Percentiles rank a stretch among this genome's conserved stretches.
These are phyloP conservation scores for Cyphomyrus discorhynchus DNA, from an alignment of 2,113 vertebrate species.

Conservation along the genomic window DNA sequence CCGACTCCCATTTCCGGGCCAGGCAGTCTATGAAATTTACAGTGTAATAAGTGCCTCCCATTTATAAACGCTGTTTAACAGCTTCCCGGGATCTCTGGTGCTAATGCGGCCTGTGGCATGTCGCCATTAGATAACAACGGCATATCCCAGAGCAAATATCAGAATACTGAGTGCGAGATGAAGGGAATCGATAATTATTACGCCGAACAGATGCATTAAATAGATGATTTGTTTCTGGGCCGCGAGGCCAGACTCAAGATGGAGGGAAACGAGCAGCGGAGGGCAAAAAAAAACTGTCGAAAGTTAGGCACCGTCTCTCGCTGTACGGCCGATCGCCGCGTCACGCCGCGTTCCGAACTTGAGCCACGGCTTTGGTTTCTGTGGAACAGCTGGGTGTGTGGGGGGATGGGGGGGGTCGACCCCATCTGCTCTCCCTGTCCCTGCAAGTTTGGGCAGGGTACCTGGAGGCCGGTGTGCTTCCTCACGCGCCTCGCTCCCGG, in stretches of 20 bases:
- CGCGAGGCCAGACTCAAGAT: constrained; percentile 8
- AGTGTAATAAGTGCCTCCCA: constrained; percentile 52
- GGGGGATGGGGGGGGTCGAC: background rate
- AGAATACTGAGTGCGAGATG: constrained; percentile 22
- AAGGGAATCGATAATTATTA: constrained; percentile 39
- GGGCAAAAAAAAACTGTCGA: background rate
- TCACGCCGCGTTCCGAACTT: background rate
- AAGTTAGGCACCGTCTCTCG: background rate
- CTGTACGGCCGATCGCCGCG: background rate
- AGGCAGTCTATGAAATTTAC: constrained; percentile 46
- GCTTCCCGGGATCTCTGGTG: constrained; percentile 45
- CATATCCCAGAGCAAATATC: constrained; percentile 30
- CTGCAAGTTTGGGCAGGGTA: background rate
- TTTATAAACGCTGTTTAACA: constrained; percentile 53
- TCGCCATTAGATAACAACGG: constrained; percentile 33
- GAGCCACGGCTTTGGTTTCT: background rate
- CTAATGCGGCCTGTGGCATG: constrained; percentile 39
- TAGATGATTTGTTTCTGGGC: constrained; percentile 24
- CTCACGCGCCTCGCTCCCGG: constrained; percentile 21
- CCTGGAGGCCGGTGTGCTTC: background rate
- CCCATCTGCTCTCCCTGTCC: background rate
- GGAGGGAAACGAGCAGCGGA: background rate
- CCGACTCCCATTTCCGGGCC: constrained; percentile 47
- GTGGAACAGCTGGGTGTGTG: background rate
- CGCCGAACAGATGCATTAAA: constrained; percentile 26